Conservation (phyloP, 1,140 invertebrate species). For the Papilio machaon region DNA sequence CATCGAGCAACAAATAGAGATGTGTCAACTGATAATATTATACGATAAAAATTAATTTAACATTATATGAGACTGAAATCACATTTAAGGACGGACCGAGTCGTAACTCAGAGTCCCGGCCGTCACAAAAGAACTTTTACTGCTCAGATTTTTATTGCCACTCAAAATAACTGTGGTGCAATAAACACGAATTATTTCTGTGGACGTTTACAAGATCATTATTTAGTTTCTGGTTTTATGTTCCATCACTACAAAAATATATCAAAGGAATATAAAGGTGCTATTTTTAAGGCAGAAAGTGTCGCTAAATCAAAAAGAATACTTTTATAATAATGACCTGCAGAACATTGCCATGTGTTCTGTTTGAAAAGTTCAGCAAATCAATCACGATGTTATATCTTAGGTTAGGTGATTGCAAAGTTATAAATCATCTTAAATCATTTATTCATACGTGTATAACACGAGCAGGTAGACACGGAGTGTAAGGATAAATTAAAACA, state of each 20-base stretch:
- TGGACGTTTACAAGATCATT: conserved; percentile 18
- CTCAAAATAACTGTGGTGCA: conserved; percentile 37
- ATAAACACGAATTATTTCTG: conserved; percentile 33
- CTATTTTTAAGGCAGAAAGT: not conserved
- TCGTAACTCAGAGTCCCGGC: conserved; percentile 14
- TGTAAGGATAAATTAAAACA: no score
- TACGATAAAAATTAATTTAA: conserved; percentile 15
- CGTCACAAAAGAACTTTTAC: conserved; percentile 31
- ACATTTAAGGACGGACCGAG: not conserved
- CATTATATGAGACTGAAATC: conserved; percentile 5
- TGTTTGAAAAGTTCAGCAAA: not conserved
- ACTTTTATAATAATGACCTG: not conserved
- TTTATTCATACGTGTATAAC: not conserved
- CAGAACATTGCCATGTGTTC: not conserved
- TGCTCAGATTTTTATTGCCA: conserved; percentile 32
- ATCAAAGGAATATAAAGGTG: not conserved
- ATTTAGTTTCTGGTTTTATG: conserved; percentile 28
- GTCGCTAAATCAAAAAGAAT: not conserved
- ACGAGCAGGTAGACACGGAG: not conserved
- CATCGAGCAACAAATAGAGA: not conserved
- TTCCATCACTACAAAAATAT: conserved; percentile 1
- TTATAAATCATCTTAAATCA: not conserved
- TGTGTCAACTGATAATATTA: conserved; percentile 1
- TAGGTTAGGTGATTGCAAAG: not conserved
- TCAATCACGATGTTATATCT: not conserved